Evolutionary conservation across 2,888 invertebrate genomes (phyloP).

Genomic region (Drosophila leonis): DNA sequence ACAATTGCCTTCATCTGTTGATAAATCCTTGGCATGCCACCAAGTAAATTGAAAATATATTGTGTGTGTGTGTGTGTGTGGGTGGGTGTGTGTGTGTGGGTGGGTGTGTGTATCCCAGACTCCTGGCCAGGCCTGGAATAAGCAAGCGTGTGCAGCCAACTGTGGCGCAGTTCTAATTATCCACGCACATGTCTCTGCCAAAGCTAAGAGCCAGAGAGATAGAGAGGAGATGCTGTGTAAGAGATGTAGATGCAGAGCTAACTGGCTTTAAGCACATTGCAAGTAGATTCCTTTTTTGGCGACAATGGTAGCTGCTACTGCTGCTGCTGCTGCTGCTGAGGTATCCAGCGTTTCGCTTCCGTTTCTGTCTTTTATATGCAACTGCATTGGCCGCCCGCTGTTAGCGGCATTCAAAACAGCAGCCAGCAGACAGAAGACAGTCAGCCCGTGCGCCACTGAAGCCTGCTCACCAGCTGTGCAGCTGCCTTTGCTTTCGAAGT

Average conservation of each 20-base stretch:
- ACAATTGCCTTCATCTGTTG: constrained; percentile 81
- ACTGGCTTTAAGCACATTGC: constrained; percentile 53
- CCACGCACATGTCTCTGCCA: constrained; percentile 76
- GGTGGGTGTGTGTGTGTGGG: constrained; percentile 23
- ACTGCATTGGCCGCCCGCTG: constrained; percentile 81
- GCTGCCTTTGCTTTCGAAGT: constrained; percentile 67
- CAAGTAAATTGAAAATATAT: constrained; percentile 79
- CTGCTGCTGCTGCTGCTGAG: constrained; percentile 36
- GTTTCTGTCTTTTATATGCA: constrained; percentile 80
- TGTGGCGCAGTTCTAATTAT: constrained; percentile 78
- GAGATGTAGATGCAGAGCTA: constrained; percentile 29
- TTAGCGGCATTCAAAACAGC: constrained; percentile 80
- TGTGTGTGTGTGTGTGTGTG: constrained; percentile 23
- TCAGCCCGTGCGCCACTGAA: constrained; percentile 2
- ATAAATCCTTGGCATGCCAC: constrained; percentile 79
- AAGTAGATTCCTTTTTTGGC: constrained; percentile 22
- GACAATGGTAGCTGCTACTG: constrained; percentile 36
- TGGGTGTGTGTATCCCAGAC: constrained; percentile 39
- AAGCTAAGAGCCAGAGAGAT: constrained; percentile 1
- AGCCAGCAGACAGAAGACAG: constrained; percentile 55
- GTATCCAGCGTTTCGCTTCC: constrained; percentile 71
- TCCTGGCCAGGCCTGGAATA: constrained; percentile 33
- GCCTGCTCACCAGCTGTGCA: constrained; percentile 73
- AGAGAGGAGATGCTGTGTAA: background rate
- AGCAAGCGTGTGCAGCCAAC: constrained; percentile 70